Evolutionary conservation across 2,797 vertebrate genomes (phyloP).

Genomic region (Ctenopoma multispine): DNA sequence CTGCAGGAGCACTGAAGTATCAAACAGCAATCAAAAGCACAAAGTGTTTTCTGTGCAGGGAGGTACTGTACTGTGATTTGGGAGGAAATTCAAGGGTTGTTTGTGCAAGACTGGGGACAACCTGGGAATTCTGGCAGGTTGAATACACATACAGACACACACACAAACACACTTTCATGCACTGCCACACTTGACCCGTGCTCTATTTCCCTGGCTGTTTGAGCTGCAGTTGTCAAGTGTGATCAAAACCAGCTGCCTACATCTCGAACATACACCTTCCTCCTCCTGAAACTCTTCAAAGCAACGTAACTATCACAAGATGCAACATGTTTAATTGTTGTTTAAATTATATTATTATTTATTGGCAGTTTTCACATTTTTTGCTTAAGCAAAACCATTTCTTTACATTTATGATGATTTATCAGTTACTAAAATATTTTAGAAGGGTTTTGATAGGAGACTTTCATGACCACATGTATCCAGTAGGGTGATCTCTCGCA

Average conservation of each 20-base stretch:
- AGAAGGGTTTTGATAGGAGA: too few relatives aligned
- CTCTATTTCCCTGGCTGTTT: conserved; percentile 50
- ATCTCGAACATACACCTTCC: conserved; percentile 9
- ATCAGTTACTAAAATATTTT: too few relatives aligned
- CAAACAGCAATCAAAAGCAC: conserved; percentile 60
- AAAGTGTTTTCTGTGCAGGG: conserved; percentile 37
- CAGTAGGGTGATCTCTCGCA: too few relatives aligned
- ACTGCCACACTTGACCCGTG: conserved; percentile 53
- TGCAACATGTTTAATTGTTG: conserved; percentile 1
- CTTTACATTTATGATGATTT: too few relatives aligned
- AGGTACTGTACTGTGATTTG: conserved; percentile 30
- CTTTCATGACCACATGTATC: too few relatives aligned
- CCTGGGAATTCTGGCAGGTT: conserved; percentile 54
- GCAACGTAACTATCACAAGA: background rate
- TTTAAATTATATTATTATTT: too few relatives aligned
- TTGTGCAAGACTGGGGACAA: conserved; percentile 28
- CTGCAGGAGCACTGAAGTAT: conserved; percentile 62
- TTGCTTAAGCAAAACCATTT: too few relatives aligned
- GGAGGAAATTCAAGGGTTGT: conserved; percentile 41
- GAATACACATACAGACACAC: conserved; percentile 4
- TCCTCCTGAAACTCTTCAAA: conserved; percentile 35
- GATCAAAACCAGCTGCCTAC: conserved; percentile 44
- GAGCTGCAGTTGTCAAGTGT: conserved; percentile 55
- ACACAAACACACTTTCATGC: conserved; percentile 24
- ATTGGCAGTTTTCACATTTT: too few relatives aligned